phyloP scores from a whole-genome alignment of 92 coral and sea anemone species.

The Desmophyllum pertusum region DNA sequence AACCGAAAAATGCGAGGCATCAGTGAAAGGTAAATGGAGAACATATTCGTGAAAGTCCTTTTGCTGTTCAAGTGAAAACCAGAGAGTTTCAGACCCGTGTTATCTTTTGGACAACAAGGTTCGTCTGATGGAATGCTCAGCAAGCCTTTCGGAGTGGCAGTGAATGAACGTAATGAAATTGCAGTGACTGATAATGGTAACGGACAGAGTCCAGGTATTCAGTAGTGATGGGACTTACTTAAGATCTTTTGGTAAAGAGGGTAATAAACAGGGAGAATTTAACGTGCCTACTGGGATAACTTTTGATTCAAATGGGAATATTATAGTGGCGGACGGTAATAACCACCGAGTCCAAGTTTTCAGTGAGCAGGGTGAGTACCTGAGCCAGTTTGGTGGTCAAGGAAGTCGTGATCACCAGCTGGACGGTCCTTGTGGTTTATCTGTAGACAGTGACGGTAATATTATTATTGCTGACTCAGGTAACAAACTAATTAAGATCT shows the following conservation, averaged over 20 bases:
- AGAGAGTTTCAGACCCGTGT: not conserved
- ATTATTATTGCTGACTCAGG: constrained; percentile 37
- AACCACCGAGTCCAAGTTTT: constrained; percentile 31
- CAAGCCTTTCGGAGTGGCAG: constrained; percentile 15
- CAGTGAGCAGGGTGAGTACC: constrained; percentile 1
- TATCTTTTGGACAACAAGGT: constrained; percentile 40
- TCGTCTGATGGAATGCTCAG: constrained; percentile 11
- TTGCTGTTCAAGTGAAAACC: not conserved
- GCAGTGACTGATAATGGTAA: constrained; percentile 14
- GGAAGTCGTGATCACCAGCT: constrained; percentile 32
- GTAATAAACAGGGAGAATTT: constrained; percentile 18
- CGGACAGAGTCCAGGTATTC: constrained; percentile 13
- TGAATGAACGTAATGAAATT: constrained; percentile 22
- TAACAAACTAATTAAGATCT: constrained; percentile 40
- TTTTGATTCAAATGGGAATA: not conserved
- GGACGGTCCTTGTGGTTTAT: constrained; percentile 31
- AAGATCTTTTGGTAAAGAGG: constrained; percentile 10
- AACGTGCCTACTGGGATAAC: not conserved
- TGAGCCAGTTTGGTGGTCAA: constrained; percentile 7
- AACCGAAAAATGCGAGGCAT: not conserved
- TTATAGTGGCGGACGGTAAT: not conserved
- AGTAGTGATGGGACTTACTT: constrained; percentile 3
- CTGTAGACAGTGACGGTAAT: constrained; percentile 34
- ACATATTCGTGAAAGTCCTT: constrained; percentile 24
- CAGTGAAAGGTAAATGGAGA: constrained; percentile 2